phyloP scores from a whole-genome alignment of 2,888 invertebrate genomes.

The Polylopha cassiicola region DNA sequence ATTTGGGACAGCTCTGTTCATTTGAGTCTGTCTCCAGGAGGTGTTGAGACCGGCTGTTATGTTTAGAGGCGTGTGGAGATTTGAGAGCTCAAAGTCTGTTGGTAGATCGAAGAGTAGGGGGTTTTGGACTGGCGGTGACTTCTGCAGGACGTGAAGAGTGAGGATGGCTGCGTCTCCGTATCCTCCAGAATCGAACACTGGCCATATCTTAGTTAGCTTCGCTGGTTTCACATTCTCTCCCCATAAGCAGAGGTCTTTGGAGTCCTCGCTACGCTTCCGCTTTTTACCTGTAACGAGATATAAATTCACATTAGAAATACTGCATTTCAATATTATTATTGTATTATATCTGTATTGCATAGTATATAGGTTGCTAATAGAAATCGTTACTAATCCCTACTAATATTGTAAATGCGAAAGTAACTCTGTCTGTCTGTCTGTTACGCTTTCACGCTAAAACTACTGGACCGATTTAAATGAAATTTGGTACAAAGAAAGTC shows the following conservation, averaged over 20 bases:
- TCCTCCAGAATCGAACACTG: conserved; percentile 73
- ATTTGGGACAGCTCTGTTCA: conserved; percentile 44
- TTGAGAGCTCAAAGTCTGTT: conserved; percentile 29
- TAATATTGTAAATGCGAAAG: too few relatives aligned
- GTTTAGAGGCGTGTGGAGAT: conserved; percentile 40
- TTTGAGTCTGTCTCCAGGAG: conserved; percentile 54
- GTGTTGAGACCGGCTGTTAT: conserved; percentile 56
- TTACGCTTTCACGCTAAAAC: too few relatives aligned
- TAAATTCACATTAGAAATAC: conserved; percentile 9
- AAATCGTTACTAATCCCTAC: too few relatives aligned
- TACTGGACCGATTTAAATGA: too few relatives aligned
- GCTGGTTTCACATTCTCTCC: conserved; percentile 52
- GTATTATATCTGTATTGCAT: neutral
- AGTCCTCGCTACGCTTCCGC: conserved; percentile 53
- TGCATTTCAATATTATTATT: neutral
- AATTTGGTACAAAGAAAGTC: too few relatives aligned
- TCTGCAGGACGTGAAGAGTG: conserved; percentile 47
- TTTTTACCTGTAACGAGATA: conserved; percentile 55
- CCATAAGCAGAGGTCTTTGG: conserved; percentile 51
- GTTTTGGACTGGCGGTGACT: conserved; percentile 40
- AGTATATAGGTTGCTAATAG: too few relatives aligned
- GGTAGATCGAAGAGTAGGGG: conserved; percentile 45
- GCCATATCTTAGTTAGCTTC: conserved; percentile 68
- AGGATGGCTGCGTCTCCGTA: conserved; percentile 49
- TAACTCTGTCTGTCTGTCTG: too few relatives aligned